These are phyloP conservation scores for Unio delphinus DNA, from an alignment of 2,888 invertebrate genomes.

Conservation along the genomic window DNA sequence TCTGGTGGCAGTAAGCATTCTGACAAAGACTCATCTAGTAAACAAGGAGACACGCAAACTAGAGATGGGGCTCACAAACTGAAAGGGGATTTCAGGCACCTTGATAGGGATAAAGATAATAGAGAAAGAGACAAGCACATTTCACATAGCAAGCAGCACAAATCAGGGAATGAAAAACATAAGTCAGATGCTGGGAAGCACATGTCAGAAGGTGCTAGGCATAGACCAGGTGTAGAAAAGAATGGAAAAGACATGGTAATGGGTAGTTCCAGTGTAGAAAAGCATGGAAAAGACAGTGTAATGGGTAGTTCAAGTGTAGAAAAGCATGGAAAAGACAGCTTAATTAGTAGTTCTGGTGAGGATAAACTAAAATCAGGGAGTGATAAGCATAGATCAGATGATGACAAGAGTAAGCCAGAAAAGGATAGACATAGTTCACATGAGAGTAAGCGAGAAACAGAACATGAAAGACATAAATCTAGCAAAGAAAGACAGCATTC, in stretches of 20 bases:
- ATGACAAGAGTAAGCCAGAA: not conserved
- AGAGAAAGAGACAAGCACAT: slow-evolving; percentile 1
- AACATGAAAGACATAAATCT: not conserved
- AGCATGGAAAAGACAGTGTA: not conserved
- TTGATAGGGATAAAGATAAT: slow-evolving; percentile 1
- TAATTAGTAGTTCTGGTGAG: not conserved
- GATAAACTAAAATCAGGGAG: not conserved
- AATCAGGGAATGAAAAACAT: not conserved
- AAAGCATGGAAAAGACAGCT: not conserved
- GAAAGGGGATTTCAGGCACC: slow-evolving; percentile 1
- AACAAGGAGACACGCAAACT: not conserved
- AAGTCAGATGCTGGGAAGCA: not conserved
- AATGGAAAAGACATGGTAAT: not conserved
- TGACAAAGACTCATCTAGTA: not conserved
- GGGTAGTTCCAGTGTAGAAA: not conserved
- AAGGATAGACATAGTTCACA: no score
- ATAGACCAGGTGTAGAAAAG: not conserved
- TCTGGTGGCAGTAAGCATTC: no score
- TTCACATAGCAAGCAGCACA: not conserved
- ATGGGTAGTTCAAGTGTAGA: not conserved
- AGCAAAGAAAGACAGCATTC: not conserved
- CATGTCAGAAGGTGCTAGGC: not conserved
- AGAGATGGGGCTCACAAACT: not conserved
- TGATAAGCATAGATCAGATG: not conserved
- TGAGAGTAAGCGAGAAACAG: not conserved